A percentile compares a stretch with the other conserved stretches of the same genome.
Evolutionary conservation across 1,140 invertebrate genomes (phyloP).

Genomic region (Anastatus disparis): DNA sequence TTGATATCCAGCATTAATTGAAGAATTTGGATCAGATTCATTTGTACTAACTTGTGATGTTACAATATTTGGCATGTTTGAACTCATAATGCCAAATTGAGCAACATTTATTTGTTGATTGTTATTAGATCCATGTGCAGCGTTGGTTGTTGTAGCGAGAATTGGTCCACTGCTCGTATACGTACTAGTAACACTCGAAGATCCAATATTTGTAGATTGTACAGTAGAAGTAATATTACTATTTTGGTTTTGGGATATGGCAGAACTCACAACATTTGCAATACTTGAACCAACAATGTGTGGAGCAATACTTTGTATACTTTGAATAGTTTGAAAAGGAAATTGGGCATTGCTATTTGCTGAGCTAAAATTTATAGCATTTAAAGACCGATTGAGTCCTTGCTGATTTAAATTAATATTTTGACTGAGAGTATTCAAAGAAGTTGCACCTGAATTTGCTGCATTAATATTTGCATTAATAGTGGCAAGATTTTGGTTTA

Average conservation of each 20-base stretch:
- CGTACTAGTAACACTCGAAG: constrained; percentile 52
- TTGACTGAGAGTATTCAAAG: constrained; percentile 40
- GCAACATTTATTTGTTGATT: constrained; percentile 58
- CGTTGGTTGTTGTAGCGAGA: constrained; percentile 53
- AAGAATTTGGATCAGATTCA: constrained; percentile 31
- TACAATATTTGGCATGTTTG: constrained; percentile 58
- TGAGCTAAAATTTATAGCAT: constrained; percentile 59
- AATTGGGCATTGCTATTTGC: constrained; percentile 52
- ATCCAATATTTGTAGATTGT: constrained; percentile 45
- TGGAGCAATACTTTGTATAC: constrained; percentile 62
- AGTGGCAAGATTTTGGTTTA: constrained; percentile 51
- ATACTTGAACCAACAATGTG: constrained; percentile 62
- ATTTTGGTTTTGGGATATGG: constrained; percentile 55
- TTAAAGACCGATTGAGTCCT: constrained; percentile 55
- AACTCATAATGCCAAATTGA: constrained; percentile 62
- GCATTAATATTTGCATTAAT: constrained; percentile 44
- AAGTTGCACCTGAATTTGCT: constrained; percentile 35
- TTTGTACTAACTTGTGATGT: constrained; percentile 51
- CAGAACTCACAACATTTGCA: constrained; percentile 54
- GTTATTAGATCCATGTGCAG: constrained; percentile 54
- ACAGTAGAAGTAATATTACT: constrained; percentile 49
- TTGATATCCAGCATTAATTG: constrained; percentile 46
- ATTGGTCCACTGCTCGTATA: constrained; percentile 57
- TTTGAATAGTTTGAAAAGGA: constrained; percentile 64
- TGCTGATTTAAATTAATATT: constrained; percentile 52